Conservation (phyloP, 2,113 vertebrate genomes). For the Cephalopholis sonnerati region DNA sequence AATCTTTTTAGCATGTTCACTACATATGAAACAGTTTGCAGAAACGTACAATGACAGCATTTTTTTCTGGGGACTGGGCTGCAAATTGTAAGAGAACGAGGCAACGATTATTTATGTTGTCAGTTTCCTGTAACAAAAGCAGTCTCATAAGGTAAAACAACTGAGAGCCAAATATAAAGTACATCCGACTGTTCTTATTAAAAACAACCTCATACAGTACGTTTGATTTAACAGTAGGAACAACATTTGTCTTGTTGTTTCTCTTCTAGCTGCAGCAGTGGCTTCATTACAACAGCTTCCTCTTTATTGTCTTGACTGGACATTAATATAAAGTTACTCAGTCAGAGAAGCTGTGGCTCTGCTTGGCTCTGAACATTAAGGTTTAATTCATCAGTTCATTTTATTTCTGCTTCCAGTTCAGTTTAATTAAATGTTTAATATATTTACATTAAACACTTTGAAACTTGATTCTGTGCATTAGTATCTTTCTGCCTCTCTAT, state of each 20-base stretch:
- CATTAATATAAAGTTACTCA: background rate
- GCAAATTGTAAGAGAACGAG: no score
- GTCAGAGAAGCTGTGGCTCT: background rate
- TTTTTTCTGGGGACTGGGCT: no score
- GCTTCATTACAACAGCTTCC: background rate
- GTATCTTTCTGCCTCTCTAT: background rate
- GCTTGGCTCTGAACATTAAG: background rate
- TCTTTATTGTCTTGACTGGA: background rate
- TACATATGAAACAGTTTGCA: no score
- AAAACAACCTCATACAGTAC: no score
- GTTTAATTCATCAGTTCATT: background rate
- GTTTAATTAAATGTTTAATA: background rate
- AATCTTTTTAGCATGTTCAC: no score
- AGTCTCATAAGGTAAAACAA: background rate
- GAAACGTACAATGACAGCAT: no score
- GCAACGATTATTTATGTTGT: no score
- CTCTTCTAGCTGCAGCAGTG: background rate
- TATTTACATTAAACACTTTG: background rate
- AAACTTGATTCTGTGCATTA: background rate
- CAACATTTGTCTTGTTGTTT: background rate
- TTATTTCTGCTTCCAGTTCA: slow-evolving; percentile 6
- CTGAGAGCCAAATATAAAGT: no score
- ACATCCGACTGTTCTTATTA: no score
- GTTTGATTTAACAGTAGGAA: background rate
- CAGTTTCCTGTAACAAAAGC: background rate